A percentile compares a stretch with the other conserved stretches of the same genome.
phyloP scores from a whole-genome alignment of 1,140 invertebrate genomes.

The Rhynchophorus ferrugineus region DNA sequence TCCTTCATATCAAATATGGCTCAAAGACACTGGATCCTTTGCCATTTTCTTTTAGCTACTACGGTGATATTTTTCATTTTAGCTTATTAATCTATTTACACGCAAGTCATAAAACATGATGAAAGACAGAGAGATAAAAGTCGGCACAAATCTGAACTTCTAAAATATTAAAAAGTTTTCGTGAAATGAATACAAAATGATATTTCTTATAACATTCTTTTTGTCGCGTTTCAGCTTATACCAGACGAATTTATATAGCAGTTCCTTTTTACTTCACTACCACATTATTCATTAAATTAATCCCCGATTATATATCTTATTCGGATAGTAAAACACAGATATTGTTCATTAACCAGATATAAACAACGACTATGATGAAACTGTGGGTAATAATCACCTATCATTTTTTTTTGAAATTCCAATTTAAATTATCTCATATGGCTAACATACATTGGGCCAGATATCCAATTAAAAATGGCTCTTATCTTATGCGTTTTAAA shows the following conservation, averaged over 20 bases:
- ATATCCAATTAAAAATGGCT: background rate
- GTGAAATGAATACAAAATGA: background rate
- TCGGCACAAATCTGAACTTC: background rate
- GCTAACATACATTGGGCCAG: background rate
- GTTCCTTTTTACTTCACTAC: background rate
- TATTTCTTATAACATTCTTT: background rate
- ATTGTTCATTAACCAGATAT: too few relatives aligned
- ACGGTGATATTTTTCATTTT: background rate
- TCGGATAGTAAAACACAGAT: too few relatives aligned
- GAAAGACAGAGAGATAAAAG: background rate
- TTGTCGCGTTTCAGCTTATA: background rate
- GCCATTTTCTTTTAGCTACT: background rate
- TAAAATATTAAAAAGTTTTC: background rate
- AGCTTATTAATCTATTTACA: background rate
- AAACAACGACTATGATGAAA: too few relatives aligned
- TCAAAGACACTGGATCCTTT: too few relatives aligned
- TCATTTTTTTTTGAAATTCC: background rate
- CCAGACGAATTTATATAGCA: background rate
- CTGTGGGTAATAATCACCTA: too few relatives aligned
- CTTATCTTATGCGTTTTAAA: background rate
- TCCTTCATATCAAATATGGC: too few relatives aligned
- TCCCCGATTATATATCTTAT: too few relatives aligned
- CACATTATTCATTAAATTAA: background rate
- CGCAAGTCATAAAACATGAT: background rate
- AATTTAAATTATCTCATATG: background rate